Evolutionary conservation across 2,888 invertebrate species (phyloP), one percentile per base, ranked within the genome.

Genomic region (Drosophila colorata): DNA sequence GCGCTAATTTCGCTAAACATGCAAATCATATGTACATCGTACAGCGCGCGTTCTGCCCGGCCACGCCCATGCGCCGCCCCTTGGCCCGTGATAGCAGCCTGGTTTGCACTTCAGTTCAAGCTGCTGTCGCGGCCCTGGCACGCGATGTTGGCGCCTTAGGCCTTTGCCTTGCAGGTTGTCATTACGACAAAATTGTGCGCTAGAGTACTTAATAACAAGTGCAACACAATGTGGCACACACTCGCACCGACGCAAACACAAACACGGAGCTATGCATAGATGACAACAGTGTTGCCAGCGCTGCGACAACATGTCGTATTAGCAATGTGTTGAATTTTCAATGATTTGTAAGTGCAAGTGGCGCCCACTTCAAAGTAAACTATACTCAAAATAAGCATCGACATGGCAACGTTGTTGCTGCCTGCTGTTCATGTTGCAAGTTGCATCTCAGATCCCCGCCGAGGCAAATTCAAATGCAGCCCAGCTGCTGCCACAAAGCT

Each of bases 1-100:
- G 83, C 87, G 88, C 85, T 86, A 86, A 86, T 86, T 86, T 88
- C 57, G 74, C 84, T 88, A 86, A 86, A 86, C 85, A 86, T 86
- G 85, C 84, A 86, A 86, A 86, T 86, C 86, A 83, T 83, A 88
- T 86, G 86, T 86, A 85, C 76, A 47, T 44, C 59, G 58, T 64
- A 61, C 60, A 68, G 51, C 58, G 58, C 61, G 66, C 53, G 49
- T 46, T 64, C 53, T 44, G 58, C 46, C 40, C 38, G 25, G 58
- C 44, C 67, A 70, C 67, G 64, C 65, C 74, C 48, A 46, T 1
- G 8, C 23, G 28, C n/a, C 41, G 13, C 40, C 47, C 28, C 38
- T 9, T 18, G 25, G 20, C 38, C 48, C 28, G 14, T 41, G 55
- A 44, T 31, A 35, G 57, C 47, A 35, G 59, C 44, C 48, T 55